A percentile compares a stretch with the other conserved stretches of the same genome.
Conservation (phyloP, 1,140 invertebrate genomes). For the Achatina immaculata region DNA sequence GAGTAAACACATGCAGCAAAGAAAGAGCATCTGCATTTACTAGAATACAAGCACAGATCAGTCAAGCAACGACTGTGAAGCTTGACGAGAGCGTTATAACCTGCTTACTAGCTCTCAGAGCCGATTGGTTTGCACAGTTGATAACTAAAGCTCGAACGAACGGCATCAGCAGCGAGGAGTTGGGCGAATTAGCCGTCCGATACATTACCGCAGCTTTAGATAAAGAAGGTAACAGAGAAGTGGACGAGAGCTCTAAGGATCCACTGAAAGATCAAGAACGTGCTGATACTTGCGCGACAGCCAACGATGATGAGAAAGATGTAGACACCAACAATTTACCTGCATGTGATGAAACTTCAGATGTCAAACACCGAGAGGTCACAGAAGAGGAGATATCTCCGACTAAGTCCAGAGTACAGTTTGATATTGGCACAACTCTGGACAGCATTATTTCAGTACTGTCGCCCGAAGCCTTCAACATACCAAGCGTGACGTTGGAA, state of each 20-base stretch:
- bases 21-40: slow-evolving; percentile 14
- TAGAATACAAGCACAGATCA: neutral
- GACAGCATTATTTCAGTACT: slow-evolving; percentile 58
- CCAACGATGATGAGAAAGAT: slow-evolving; percentile 19
- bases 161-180: slow-evolving; percentile 48
- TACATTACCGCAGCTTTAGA: slow-evolving; percentile 55
- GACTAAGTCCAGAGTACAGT: slow-evolving; percentile 36
- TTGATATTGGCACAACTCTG: slow-evolving; percentile 51
- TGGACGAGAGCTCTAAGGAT: slow-evolving; percentile 21
- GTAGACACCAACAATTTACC: slow-evolving; percentile 11
- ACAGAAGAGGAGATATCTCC: neutral
- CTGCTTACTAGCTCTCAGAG: slow-evolving; percentile 50
- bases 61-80: neutral
- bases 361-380: neutral
- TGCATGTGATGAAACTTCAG: neutral
- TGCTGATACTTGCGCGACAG: slow-evolving; percentile 5
- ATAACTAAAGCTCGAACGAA: slow-evolving; percentile 51
- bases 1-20: neutral
- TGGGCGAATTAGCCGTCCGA: slow-evolving; percentile 54
- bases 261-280: slow-evolving; percentile 24
- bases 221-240: slow-evolving; percentile 29
- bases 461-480: slow-evolving; percentile 58
- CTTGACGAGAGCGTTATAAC: slow-evolving; percentile 46
- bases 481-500: slow-evolving; percentile 57
- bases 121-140: slow-evolving; percentile 61